Conservation (phyloP, 2,797 vertebrate genomes). For the Cynodonichthys magdalenae region DNA sequence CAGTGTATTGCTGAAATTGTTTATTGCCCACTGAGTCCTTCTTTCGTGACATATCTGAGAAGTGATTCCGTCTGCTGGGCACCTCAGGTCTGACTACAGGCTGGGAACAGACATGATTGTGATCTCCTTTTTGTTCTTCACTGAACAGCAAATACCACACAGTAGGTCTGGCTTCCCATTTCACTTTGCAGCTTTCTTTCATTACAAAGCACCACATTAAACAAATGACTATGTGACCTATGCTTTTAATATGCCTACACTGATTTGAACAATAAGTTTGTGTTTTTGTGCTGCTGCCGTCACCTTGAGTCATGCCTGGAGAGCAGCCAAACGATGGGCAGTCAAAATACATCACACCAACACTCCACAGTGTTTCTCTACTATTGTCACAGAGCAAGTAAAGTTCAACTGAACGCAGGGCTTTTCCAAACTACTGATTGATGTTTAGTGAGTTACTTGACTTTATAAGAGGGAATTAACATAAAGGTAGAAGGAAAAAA, state of each 20-base stretch:
- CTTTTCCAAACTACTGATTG: slow-evolving; percentile 69
- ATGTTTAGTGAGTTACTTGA: slow-evolving; percentile 53
- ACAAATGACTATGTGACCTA: slow-evolving; percentile 50
- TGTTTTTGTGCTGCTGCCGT: slow-evolving; percentile 63
- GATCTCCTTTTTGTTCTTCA: slow-evolving; percentile 53
- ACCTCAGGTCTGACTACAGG: slow-evolving; percentile 43
- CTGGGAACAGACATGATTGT: slow-evolving; percentile 40
- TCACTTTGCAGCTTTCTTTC: slow-evolving; percentile 30
- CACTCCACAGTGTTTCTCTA: slow-evolving; percentile 74
- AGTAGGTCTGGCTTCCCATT: slow-evolving; percentile 18
- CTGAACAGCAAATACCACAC: slow-evolving; percentile 24
- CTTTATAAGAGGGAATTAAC: slow-evolving; percentile 47
- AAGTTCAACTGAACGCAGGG: slow-evolving; percentile 66
- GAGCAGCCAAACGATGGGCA: slow-evolving; percentile 74
- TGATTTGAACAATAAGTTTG: slow-evolving; percentile 71
- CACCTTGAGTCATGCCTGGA: slow-evolving; percentile 82
- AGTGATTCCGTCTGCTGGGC: slow-evolving; percentile 45
- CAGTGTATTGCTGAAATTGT: slow-evolving; percentile 15
- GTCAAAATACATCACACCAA: slow-evolving; percentile 79
- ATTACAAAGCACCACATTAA: slow-evolving; percentile 53
- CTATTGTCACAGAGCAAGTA: slow-evolving; percentile 73
- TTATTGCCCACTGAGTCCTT: slow-evolving; percentile 30
- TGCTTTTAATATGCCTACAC: slow-evolving; percentile 61
- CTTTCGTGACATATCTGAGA: slow-evolving; percentile 36
- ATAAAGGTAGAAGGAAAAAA: slow-evolving; percentile 34